Evolutionary conservation across 2,113 vertebrate species (phyloP), one percentile per base, ranked within the genome.

Genomic region (Neogale vison): DNA sequence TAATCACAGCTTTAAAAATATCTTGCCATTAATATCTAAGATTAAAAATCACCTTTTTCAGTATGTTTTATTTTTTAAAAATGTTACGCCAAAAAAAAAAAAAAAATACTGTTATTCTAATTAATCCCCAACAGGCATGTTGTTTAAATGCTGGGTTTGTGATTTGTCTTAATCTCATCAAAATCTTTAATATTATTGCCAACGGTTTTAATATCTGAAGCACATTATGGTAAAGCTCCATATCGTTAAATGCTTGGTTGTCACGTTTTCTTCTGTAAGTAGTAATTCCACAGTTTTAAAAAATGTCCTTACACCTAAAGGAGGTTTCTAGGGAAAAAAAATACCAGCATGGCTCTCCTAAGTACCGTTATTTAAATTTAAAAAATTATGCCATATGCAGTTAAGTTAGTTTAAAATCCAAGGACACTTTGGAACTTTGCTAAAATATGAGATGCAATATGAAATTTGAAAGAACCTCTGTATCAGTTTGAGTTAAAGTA

Each of bases 141-240:
- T 42, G 31, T 72, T 94, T 87, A 92, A 90, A 65, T 65, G 4
- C 36, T 82, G 12, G 8, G 21, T 76, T 96, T 92, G 65, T 59
- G 76, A 90, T 95, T 72, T 79, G 34, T 72, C 52, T 90, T 95
- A 61, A 86, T 61, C 57, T 89, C 13, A 76, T 94, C 52, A 80
- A 72, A 92, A 77, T n/a, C 71, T 23, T 65, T 67, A 69, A 72
- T 84, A n/a, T 71, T 57, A 55, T 59, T 42, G 34, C 11, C 8
- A 14, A 26, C 45, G 21, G 39, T 89, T 95, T 96, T 79, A 85
- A 59, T 81, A 76, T 80, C 63, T n/a, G 11, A 80, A 84, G 7
- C 26, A 34, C 59, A 59, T 26, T 47, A 69, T 36, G 29, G 52
- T 81, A 47, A 61, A 31, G 45, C 5, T 79, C 39, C 17, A 4